These are phyloP conservation scores for Hipparchia semele DNA, from an alignment of 2,888 invertebrate species.

Conservation along the genomic window DNA sequence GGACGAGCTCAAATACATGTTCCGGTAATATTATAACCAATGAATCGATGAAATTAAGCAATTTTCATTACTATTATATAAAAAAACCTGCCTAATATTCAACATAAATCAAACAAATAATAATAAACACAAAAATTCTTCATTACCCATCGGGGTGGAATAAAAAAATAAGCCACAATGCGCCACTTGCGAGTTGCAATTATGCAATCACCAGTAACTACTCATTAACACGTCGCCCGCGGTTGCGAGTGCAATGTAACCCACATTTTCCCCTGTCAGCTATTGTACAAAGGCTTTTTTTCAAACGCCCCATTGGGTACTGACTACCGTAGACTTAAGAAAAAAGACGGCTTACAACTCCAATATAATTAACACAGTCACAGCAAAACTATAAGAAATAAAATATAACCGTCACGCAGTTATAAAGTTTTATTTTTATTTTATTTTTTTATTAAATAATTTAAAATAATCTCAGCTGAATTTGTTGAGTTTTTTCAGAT, in stretches of 20 bases:
- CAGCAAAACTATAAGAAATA: background rate
- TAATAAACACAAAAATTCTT: background rate
- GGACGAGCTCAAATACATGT: too few relatives aligned
- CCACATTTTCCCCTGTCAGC: conserved; percentile 30
- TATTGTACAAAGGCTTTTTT: conserved; percentile 16
- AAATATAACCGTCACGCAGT: background rate
- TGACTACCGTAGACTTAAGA: background rate
- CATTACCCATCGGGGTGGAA: conserved; percentile 13
- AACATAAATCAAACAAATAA: background rate
- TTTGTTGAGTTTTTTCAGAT: too few relatives aligned
- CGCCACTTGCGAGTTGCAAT: conserved; percentile 33
- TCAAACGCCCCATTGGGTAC: conserved; percentile 12
- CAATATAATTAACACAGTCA: background rate
- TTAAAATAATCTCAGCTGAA: too few relatives aligned
- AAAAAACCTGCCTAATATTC: too few relatives aligned
- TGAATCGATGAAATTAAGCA: too few relatives aligned
- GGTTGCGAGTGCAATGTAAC: conserved; percentile 28
- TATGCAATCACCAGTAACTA: conserved; percentile 37
- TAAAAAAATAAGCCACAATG: conserved; percentile 32
- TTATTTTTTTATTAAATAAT: too few relatives aligned
- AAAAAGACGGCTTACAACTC: background rate
- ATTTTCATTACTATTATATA: too few relatives aligned
- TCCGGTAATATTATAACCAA: background rate
- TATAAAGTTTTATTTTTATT: too few relatives aligned
- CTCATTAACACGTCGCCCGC: conserved; percentile 35